Evolutionary conservation across 2,797 vertebrate genomes (phyloP), one percentile per base, ranked within the genome.

Genomic region (Cossypha dichroa): DNA sequence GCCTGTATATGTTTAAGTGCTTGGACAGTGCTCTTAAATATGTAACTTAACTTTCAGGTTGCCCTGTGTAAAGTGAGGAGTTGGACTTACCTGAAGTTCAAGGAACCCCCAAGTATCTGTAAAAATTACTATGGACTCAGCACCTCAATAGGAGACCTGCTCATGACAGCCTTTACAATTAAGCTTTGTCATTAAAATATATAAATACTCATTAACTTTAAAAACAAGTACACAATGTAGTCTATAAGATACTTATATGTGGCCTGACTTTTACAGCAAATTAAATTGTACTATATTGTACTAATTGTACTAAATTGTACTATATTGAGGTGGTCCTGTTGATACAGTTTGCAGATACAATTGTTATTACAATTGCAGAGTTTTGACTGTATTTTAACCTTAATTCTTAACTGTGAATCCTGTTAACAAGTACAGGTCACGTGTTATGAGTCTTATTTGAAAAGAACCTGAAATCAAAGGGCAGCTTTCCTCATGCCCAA

Each of bases 1-100:
- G 11, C 6, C 63, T 46, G 7, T 16, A 5, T 0, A 0, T 38
- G 7, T 55, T 77, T 26, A 55, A 19, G 31, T 2, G 3, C 33
- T 63, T 46, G 21, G 21, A n/a, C 13, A 45, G 16, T 1, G 3
- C 25, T 72, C 5, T 40, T 82, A 33, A 49, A 36, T 34, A 23
- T 2, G 10, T 40, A 21, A 9, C 29, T 63, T 78, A 55, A 59
- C 23, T 81, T 58, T 13, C 18, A 66, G 16, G 28, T 51, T 75
- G 16, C 17, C 52, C 8, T 34, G 1, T 51, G 25, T 60, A 41
- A 26, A 75, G 19, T 58, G 23, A 26, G 55, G 33, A 58, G 23
- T 26, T 58, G 33, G 55, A 58, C 23, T 58, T 34, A 11, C 23
- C 55, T 58, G 33, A 36, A 36, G 4, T 36, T 58, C 33, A 56